These are phyloP conservation scores for Achatina immaculata DNA, from an alignment of 1,140 invertebrate genomes.

Conservation along the genomic window DNA sequence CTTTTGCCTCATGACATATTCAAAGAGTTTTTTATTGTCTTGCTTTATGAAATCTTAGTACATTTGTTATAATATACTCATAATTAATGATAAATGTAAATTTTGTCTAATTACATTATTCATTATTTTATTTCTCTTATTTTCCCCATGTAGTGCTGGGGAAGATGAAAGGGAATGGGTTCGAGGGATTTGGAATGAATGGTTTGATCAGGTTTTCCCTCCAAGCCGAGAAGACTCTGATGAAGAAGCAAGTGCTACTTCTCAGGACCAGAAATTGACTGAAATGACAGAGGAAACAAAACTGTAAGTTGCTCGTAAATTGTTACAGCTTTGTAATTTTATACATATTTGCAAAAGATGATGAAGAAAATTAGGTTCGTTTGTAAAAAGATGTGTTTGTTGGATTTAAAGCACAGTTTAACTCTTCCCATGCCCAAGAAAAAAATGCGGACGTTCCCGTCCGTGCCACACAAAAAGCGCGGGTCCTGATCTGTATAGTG, in stretches of 20 bases:
- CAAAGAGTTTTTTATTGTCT: no score
- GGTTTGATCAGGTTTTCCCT: constrained; percentile 70
- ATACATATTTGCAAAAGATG: neutral
- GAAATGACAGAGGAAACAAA: constrained; percentile 48
- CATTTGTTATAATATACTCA: neutral
- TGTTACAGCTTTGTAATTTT: neutral
- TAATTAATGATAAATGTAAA: neutral
- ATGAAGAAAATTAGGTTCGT: no score
- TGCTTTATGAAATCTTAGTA: no score
- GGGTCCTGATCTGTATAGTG: no score
- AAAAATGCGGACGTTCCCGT: no score
- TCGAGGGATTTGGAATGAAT: constrained; percentile 68
- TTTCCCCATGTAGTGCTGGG: neutral
- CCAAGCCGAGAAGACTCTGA: constrained; percentile 60
- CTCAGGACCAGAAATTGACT: constrained; percentile 41
- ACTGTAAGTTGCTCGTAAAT: constrained; percentile 40
- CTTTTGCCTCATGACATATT: no score
- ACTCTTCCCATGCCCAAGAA: no score
- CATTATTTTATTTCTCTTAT: constrained; percentile 12
- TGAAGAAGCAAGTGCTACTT: constrained; percentile 52
- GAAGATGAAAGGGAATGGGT: constrained; percentile 65
- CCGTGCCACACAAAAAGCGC: no score
- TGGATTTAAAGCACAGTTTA: no score
- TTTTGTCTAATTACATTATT: neutral
- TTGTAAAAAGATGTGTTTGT: no score